Conservation (phyloP, 2,888 invertebrate genomes). For the Polyommatus iphigenia region DNA sequence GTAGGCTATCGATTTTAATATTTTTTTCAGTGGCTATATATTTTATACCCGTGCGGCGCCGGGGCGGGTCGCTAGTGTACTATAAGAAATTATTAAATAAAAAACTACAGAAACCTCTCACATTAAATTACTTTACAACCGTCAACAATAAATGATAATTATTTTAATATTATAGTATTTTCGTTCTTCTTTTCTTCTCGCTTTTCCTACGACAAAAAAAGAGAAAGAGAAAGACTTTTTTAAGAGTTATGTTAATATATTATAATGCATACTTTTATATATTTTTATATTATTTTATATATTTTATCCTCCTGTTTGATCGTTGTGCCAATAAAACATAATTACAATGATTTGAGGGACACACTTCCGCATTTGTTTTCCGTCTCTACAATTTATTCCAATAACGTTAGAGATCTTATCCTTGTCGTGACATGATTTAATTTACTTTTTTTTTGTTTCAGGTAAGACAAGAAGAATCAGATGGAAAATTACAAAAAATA, state of each 20-base stretch:
- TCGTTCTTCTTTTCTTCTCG: no score
- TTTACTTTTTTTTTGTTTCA: conserved; percentile 43
- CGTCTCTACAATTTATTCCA: conserved; percentile 43
- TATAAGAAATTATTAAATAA: not conserved
- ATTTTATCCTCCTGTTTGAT: not conserved
- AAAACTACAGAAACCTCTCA: not conserved
- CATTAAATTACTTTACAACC: no score
- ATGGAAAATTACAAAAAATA: not conserved
- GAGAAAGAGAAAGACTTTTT: no score
- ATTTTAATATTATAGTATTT: no score
- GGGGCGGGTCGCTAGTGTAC: no score
- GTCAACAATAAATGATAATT: no score
- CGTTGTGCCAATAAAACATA: not conserved
- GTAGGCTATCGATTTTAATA: no score
- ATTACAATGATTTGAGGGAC: conserved; percentile 3
- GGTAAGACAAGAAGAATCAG: conserved; percentile 38
- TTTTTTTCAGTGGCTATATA: no score
- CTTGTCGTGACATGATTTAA: conserved; percentile 30
- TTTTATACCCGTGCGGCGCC: no score
- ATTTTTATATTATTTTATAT: not conserved
- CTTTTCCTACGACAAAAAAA: no score
- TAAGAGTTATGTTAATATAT: no score
- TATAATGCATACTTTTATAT: not conserved
- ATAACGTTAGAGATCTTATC: conserved; percentile 34
- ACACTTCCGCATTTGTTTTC: conserved; percentile 40